A percentile compares a stretch with the other conserved stretches of the same genome.
Conservation (phyloP, 2,797 vertebrate species). For the Selene dorsalis region DNA sequence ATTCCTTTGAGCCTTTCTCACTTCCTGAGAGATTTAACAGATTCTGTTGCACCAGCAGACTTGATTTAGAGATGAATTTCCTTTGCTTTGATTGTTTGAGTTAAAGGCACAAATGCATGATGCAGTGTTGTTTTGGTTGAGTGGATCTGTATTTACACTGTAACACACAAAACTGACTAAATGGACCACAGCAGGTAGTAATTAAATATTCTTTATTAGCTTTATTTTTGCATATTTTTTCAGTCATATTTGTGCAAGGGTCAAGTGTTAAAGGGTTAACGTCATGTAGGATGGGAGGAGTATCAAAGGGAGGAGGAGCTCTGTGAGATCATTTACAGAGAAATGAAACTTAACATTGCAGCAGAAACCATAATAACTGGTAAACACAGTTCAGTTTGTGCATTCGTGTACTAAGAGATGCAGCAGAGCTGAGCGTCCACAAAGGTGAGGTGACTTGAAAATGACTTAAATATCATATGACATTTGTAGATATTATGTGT, state of each 20-base stretch:
- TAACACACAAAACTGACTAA: neutral
- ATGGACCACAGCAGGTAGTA: neutral
- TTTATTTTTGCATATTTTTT: neutral
- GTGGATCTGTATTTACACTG: neutral
- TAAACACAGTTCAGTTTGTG: conserved; percentile 8
- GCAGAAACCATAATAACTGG: neutral
- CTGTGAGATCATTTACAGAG: conserved; percentile 4
- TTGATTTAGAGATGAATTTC: neutral
- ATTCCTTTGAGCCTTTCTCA: neutral
- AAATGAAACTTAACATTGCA: conserved; percentile 52
- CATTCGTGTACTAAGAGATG: neutral
- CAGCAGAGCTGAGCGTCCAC: neutral
- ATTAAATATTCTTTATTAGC: neutral
- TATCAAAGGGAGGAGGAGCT: conserved; percentile 19
- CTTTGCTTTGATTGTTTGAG: neutral
- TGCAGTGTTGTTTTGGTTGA: neutral
- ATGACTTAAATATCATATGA: too few species aligned
- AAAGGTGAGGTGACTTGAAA: conserved; percentile 16
- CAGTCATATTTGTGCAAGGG: neutral
- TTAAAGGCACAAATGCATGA: neutral
- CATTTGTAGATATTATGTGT: neutral
- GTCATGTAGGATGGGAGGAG: neutral
- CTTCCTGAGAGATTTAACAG: neutral
- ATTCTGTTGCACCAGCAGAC: neutral
- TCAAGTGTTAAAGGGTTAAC: conserved; percentile 9